Evolutionary conservation across 2,797 vertebrate genomes (phyloP), one percentile per base, ranked within the genome.

Genomic region (Vultur gryphus): DNA sequence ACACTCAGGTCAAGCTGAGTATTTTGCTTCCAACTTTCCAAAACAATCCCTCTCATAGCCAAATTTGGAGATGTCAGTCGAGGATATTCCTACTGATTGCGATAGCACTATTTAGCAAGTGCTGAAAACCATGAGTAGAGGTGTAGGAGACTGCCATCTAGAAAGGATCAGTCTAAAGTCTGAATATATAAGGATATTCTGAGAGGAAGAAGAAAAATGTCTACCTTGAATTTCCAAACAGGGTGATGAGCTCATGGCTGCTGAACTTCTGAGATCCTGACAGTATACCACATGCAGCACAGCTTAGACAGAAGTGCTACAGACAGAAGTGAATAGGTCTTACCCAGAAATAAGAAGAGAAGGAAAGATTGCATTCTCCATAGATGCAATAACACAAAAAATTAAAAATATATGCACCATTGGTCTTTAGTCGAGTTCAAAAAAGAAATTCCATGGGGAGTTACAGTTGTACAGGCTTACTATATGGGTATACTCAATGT

Each of bases 21-120:
- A 86, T 83, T 89, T 87, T 84, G 41, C n/a, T 95, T 93, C 82
- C 71, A 95, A 16, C 57, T 95, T 97, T 94, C 82, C 85, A 91
- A 91, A 93, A 91, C 91, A 92, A 81, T 85, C 48, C 37, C 4
- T 65, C 29, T 89, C 6, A 3, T 67, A 80, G 65, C 78, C 82
- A 94, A 92, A 93, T 92, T 85, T 89, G 84, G 79, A 91, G 57
- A 89, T 67, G 15, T 71, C 54, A n/a, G 13, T 33, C 4, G 4
- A 65, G 20, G 28, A 75, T 83, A 84, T 86, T 91, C 65, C 37
- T 29, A 19, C 55, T 43, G 33, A 70, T 80, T 84, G n/a, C 49
- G 85, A 52, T 8, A 73, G n/a, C 48, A 73, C 20, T 67, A 20
- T 55, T 51, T 61, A 96, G 20, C 16, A 64, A 87, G 66, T 15